phyloP scores from a whole-genome alignment of 2,888 invertebrate species.

The Cepaea hortensis region DNA sequence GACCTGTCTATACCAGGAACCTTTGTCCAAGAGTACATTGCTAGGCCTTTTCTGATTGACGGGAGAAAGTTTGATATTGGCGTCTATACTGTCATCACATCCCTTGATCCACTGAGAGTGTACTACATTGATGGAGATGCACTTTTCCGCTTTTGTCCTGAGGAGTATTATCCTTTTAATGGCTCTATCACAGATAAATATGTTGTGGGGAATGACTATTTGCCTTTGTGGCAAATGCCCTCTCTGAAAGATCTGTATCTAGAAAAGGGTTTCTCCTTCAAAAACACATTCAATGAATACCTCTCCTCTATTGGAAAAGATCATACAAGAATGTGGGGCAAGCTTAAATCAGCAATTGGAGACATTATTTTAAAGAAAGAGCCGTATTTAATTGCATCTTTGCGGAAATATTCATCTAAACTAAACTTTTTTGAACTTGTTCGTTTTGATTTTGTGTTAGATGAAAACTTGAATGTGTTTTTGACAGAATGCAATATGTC shows the following conservation, averaged over 20 bases:
- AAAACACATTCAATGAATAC: slow-evolving; percentile 88
- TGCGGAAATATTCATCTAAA: slow-evolving; percentile 61
- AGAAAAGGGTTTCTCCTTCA: slow-evolving; percentile 85
- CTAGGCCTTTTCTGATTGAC: slow-evolving; percentile 91
- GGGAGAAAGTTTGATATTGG: slow-evolving; percentile 97
- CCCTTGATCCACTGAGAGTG: slow-evolving; percentile 90
- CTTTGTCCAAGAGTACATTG: slow-evolving; percentile 94
- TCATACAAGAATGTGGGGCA: slow-evolving; percentile 85
- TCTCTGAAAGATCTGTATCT: slow-evolving; percentile 75
- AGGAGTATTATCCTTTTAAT: slow-evolving; percentile 93
- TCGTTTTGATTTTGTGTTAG: slow-evolving; percentile 94
- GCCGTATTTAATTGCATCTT: slow-evolving; percentile 81
- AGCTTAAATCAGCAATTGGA: slow-evolving; percentile 87
- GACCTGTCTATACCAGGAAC: slow-evolving; percentile 84
- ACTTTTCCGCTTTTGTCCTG: slow-evolving; percentile 91
- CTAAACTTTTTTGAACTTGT: slow-evolving; percentile 92
- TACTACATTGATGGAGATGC: slow-evolving; percentile 94
- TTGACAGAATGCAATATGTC: slow-evolving; percentile 99
- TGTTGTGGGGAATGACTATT: slow-evolving; percentile 94
- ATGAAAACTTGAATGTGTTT: slow-evolving; percentile 89
- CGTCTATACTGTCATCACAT: slow-evolving; percentile 92
- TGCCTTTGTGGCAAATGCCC: slow-evolving; percentile 92
- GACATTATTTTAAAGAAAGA: slow-evolving; percentile 84
- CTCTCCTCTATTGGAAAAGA: slow-evolving; percentile 80
- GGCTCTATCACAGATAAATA: slow-evolving; percentile 88